Evolutionary conservation across 1,140 invertebrate genomes (phyloP), one percentile per base, ranked within the genome.

Genomic region (Aphidius gifuensis): DNA sequence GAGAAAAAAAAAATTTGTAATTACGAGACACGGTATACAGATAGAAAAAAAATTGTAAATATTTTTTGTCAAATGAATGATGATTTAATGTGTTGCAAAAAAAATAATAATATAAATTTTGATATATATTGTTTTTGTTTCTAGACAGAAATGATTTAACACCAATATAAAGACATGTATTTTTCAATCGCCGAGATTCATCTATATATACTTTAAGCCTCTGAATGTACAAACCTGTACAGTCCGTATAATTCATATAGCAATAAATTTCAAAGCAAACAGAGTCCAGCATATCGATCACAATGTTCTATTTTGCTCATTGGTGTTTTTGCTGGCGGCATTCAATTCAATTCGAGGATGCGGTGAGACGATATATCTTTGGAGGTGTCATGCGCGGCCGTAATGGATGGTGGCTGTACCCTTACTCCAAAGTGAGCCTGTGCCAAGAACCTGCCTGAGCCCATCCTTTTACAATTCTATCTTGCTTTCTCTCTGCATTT

Each of bases 291-390:
- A 39, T 53, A 79, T 78, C 76, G 75, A 77, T 79, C 76, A 76
- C 77, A 74, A 74, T 77, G 76, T 77, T 77, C 76, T 78, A 77
- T 79, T 79, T 80, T 77, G 77, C 75, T 78, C 77, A 77, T 78
- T 80, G 75, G 74, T 75, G 73, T 79, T 80, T 79, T 78, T 77
- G 73, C 75, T 71, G 71, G 73, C 72, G 72, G 76, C 74, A 76
- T 76, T 79, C 76, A 74, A 78, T 79, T 80, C 76, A 80, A 80
- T 80, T 79, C 76, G 77, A 76, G 76, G 72, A 80, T 78, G 76
- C 75, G 76, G 75, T 74, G 69, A 75, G 72, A 76, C 76, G 76
- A 79, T 79, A 80, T 80, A 78, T 79, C 74, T 77, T 73, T 71
- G 72, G 72, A 77, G 76, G 77, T 78, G 76, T 79, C 75, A 78